Evolutionary conservation across 1,140 invertebrate species (phyloP).

Genomic region (Drosophila trapezifrons): DNA sequence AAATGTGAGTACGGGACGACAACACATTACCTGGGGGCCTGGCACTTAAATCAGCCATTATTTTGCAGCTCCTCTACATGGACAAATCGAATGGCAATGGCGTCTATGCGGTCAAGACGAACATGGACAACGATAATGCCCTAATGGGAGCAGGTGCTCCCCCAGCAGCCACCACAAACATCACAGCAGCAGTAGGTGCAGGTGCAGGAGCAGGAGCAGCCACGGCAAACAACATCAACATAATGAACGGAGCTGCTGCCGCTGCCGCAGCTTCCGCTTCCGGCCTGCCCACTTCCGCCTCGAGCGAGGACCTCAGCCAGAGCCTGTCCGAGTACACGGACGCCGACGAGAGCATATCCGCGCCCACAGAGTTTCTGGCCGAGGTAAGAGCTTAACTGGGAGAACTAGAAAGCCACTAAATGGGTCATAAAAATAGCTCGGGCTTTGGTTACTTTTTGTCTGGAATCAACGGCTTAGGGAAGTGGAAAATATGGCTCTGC

Average conservation of each 20-base stretch:
- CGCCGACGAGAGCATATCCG: conserved; percentile 88
- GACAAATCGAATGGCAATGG: conserved; percentile 84
- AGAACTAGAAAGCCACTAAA: background rate
- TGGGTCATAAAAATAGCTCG: background rate
- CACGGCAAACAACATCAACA: conserved; percentile 62
- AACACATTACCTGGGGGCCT: background rate
- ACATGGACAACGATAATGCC: conserved; percentile 59
- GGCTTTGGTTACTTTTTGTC: background rate
- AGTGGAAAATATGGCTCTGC: background rate
- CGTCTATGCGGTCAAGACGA: conserved; percentile 62
- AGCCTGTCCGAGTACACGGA: conserved; percentile 87
- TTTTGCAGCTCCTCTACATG: conserved; percentile 70
- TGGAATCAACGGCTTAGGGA: background rate
- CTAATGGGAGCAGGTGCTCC: conserved; percentile 21
- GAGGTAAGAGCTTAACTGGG: conserved; percentile 85
- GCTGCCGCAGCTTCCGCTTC: conserved; percentile 62
- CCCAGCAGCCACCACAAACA: conserved; percentile 28
- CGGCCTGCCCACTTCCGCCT: conserved; percentile 74
- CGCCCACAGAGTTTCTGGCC: conserved; percentile 89
- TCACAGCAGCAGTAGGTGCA: conserved; percentile 27
- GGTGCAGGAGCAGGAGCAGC: conserved; percentile 11
- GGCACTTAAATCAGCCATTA: background rate
- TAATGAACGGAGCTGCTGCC: conserved; percentile 66
- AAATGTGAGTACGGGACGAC: conserved; percentile 51
- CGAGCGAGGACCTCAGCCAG: conserved; percentile 83